Evolutionary conservation across 2,888 invertebrate genomes (phyloP), one percentile per base, ranked within the genome.

Genomic region (Caenorhabditis uteleia): DNA sequence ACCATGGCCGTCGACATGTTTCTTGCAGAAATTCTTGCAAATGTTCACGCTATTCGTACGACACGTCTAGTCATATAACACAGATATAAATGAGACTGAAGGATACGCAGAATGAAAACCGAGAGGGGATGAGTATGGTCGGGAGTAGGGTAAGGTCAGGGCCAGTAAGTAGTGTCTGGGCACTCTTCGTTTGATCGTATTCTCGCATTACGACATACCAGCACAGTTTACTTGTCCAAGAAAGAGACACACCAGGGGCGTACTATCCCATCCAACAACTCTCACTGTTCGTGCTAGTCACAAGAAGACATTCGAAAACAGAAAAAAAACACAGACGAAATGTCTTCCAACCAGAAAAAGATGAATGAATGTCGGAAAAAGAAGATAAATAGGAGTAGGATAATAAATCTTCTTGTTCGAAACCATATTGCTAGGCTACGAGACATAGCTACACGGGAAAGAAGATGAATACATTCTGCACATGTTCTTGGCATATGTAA

Each of bases 101-200:
- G 12, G 45, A n/a, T 21, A 34, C 16, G 25, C 16, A 23, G 38
- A 42, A 48, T 42, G 27, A 27, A 23, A 27, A 38, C 45, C 20
- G 18, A 21, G 14, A 27, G 46, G 47, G 31, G 36, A 43, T 14
- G 45, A 45, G 45, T 20, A 45, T n/a, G n/a, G n/a, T n/a, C n/a
- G n/a, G n/a, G n/a, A n/a, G n/a, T n/a, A 31, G 45, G 27, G 45
- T 27, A 26, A 45, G 33, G 34, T 34, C 34, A 34, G 34, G 34
- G 34, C n/a, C 34, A n/a, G 14, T n/a, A 34, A 12, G 5, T 5
- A 7, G 10, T 16, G 34, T n/a, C 34, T 34, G n/a, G 14, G 3
- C n/a, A 3, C 14, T 27, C 42, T 43, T 14, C 14, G 20, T 36
- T 36, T 16, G 20, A 20, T 36, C 36, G 20, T 36, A n/a, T n/a